Evolutionary conservation across 2,797 vertebrate genomes (phyloP).

Genomic region (Hephaestus fuliginosus): DNA sequence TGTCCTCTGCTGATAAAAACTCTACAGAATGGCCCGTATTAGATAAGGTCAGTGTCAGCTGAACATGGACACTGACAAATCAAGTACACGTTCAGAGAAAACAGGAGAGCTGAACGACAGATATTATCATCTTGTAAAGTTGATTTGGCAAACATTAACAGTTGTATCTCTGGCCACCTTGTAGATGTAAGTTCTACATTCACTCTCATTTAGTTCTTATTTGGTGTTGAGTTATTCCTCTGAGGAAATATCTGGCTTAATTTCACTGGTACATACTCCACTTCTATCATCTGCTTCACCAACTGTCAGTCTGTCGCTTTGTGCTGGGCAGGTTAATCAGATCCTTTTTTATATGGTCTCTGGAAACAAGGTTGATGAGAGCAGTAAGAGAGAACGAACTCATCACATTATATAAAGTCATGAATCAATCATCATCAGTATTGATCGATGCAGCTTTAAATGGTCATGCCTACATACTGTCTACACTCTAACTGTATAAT

Average conservation of each 20-base stretch:
- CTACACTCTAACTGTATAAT: neutral
- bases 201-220: too few relatives aligned
- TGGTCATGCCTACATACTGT: neutral
- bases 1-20: constrained; percentile 17
- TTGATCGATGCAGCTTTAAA: constrained; percentile 4
- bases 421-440: neutral
- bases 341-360: neutral
- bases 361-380: neutral
- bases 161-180: too few relatives aligned
- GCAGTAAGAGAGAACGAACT: neutral
- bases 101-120: neutral
- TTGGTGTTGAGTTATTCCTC: too few relatives aligned
- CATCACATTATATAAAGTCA: neutral
- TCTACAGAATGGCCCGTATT: constrained; percentile 1
- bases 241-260: neutral
- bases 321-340: neutral
- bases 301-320: neutral
- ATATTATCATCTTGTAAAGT: neutral
- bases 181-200: too few relatives aligned
- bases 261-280: neutral
- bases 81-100: neutral
- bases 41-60: constrained; percentile 13
- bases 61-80: constrained; percentile 2
- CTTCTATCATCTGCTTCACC: neutral
- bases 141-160: neutral